Percentiles rank a stretch among this genome's conserved stretches.
Evolutionary conservation across 1,140 invertebrate species (phyloP).

Genomic region (Drosophila dunni): DNA sequence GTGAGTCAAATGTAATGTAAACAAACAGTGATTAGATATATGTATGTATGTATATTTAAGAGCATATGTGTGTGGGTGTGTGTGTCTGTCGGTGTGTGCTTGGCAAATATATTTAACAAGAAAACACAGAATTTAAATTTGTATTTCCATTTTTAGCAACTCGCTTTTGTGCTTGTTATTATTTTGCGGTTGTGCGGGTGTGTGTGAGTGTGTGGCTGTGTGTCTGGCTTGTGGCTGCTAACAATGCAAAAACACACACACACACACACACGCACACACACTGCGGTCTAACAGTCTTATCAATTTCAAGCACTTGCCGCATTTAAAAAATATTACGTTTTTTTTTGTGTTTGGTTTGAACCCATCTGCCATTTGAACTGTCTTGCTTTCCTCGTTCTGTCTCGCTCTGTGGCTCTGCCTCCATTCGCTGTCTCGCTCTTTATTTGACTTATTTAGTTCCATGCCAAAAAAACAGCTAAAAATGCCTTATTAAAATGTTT

Average conservation of each 20-base stretch:
- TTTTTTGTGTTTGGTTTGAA: conserved; percentile 49
- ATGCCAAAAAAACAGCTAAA: conserved; percentile 28
- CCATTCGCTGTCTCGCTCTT: conserved; percentile 36
- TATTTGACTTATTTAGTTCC: conserved; percentile 78
- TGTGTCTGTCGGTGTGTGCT: conserved; percentile 42
- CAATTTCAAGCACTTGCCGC: conserved; percentile 76
- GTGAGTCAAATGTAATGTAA: conserved; percentile 28
- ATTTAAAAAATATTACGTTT: conserved; percentile 65
- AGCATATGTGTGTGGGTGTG: conserved; percentile 9
- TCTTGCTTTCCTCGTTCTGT: neutral
- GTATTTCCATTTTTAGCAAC: conserved; percentile 62
- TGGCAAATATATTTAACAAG: conserved; percentile 69
- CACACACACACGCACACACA: conserved; percentile 16
- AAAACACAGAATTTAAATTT: conserved; percentile 75
- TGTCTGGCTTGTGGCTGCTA: conserved; percentile 50
- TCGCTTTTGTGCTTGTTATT: conserved; percentile 29
- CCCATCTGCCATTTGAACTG: conserved; percentile 8
- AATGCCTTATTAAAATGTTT: conserved; percentile 76
- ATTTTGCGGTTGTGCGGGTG: conserved; percentile 4
- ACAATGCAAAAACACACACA: conserved; percentile 55
- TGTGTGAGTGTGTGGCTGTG: conserved; percentile 14
- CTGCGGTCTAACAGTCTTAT: conserved; percentile 65
- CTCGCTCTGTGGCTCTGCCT: conserved; percentile 18
- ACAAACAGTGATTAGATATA: conserved; percentile 80
- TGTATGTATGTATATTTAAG: conserved; percentile 23